These are phyloP conservation scores for Zaprionus bogoriensis DNA, from an alignment of 2,888 invertebrate species.

Conservation along the genomic window DNA sequence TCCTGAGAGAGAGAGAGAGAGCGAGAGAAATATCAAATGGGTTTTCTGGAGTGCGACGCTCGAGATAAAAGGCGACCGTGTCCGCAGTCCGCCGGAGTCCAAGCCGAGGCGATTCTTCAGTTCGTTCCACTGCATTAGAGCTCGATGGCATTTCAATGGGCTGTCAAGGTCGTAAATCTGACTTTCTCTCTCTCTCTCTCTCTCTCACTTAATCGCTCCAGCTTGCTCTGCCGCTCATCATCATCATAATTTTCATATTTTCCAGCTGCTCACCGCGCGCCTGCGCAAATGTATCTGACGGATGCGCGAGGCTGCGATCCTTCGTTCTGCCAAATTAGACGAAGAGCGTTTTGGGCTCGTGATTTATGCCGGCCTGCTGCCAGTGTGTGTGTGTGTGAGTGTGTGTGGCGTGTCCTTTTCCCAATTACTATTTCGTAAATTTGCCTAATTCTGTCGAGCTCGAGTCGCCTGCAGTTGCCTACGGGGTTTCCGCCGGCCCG, in stretches of 20 bases:
- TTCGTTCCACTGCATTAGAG: slow-evolving; percentile 70
- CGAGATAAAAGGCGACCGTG: slow-evolving; percentile 29
- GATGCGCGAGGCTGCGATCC: slow-evolving; percentile 38
- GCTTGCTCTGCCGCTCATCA: slow-evolving; percentile 10
- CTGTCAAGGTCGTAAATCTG: slow-evolving; percentile 70
- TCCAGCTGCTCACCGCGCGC: slow-evolving; percentile 48
- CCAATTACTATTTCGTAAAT: slow-evolving; percentile 47
- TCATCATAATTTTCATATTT: slow-evolving; percentile 78
- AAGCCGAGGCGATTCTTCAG: slow-evolving; percentile 3
- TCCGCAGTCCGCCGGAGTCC: slow-evolving; percentile 7
- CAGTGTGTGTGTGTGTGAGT: slow-evolving; percentile 11
- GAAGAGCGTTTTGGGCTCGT: slow-evolving; percentile 25
- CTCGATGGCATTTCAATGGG: slow-evolving; percentile 58
- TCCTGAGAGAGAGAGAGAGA: slow-evolving; percentile 1
- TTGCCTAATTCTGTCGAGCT: slow-evolving; percentile 63
- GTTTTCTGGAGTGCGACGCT: slow-evolving; percentile 29
- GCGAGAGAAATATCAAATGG: slow-evolving; percentile 46
- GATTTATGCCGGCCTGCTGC: slow-evolving; percentile 53
- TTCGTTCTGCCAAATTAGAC: slow-evolving; percentile 76
- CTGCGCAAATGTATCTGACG: slow-evolving; percentile 66
- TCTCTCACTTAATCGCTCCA: not conserved
- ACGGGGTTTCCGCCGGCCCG: slow-evolving; percentile 16
- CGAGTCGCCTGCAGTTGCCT: not conserved
- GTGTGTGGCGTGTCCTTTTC: slow-evolving; percentile 27
- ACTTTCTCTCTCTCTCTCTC: slow-evolving; percentile 20